Base-by-base conservation (phyloP, 1,140 invertebrate species). In the Tetramorium alpestre region DNA sequence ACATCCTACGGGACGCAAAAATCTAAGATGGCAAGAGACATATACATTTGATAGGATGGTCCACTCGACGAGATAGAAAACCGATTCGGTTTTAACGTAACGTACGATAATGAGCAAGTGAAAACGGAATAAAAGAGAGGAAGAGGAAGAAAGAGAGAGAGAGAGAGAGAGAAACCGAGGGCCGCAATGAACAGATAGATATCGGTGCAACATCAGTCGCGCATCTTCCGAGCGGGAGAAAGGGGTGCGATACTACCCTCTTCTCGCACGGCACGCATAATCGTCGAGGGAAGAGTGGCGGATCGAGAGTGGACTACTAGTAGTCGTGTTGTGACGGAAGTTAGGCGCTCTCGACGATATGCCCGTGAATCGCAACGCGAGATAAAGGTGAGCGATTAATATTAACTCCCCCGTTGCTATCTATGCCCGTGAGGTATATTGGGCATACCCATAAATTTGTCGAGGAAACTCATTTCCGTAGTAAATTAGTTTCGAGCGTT, bases 11-110 rank as follows among this genome's bases (percentile, higher is more conserved):
- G 89, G 90, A 80, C 85, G 65, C 82, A 80, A 88, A 44, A 87
- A 49, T 89, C 75, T 84, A 93, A 90, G 70, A 94, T 94, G 93
- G 88, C 88, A 93, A 94, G 56, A 86, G 88, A 77, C n/a, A 92
- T 91, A 88, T 90, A 91, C 76, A 93, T 93, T 93, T 93, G 92
- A 93, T 93, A 93, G 91, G 78, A 77, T 88, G 67, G 90, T 90
- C 70, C 72, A 87, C 90, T 89, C 78, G 76, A 76, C 44, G 41
- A 75, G 41, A 58, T 56, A 86, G 65, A 67, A 56, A 90, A 56
- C 54, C 54, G 69, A 73, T 28, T 82, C 54, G 54, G 38, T 84
- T 49, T 41, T 10, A 72, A 47, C 47, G 10, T 54, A 70, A 60
- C 69, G 69, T 54, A 62, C 16, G 54, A 87, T 70, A 72, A 90